Evolutionary conservation across 2,888 invertebrate genomes (phyloP).

Genomic region (Toxonevra muliebris): DNA sequence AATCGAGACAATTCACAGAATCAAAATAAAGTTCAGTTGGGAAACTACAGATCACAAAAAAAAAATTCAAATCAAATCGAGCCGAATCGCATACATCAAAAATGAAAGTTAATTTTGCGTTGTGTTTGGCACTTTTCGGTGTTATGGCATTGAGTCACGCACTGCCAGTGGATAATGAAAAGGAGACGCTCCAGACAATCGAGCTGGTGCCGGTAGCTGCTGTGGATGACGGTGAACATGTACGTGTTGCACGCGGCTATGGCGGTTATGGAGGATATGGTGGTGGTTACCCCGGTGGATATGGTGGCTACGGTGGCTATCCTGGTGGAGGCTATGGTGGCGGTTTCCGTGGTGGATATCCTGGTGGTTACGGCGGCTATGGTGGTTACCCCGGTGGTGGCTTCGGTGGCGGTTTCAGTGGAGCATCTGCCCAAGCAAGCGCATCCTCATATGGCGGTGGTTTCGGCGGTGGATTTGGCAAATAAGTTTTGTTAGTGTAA

Average conservation of each 20-base stretch:
- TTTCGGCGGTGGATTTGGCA: constrained; percentile 22
- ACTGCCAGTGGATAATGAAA: constrained; percentile 27
- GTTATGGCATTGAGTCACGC: constrained; percentile 14
- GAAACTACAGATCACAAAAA: constrained; percentile 3
- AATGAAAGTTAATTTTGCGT: constrained; percentile 14
- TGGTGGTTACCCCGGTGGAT: constrained; percentile 20
- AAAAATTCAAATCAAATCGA: constrained; percentile 13
- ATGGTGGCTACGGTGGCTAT: constrained; percentile 10
- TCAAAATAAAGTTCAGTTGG: constrained; percentile 10
- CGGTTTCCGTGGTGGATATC: constrained; percentile 37
- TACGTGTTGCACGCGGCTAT: constrained; percentile 32
- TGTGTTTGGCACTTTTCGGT: constrained; percentile 24
- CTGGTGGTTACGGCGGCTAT: constrained; percentile 30
- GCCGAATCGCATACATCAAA: background rate
- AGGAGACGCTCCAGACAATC: constrained; percentile 3
- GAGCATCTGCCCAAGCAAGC: constrained; percentile 7
- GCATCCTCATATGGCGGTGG: constrained; percentile 14
- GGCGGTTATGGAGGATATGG: constrained; percentile 25
- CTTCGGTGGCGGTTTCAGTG: constrained; percentile 11
- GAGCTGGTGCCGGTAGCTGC: background rate
- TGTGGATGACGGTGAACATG: constrained; percentile 17
- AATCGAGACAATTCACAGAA: constrained; percentile 13
- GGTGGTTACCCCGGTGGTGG: constrained; percentile 35
- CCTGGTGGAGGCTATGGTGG: constrained; percentile 26
- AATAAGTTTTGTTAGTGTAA: no score